A percentile compares a stretch with the other conserved stretches of the same genome.
These are phyloP conservation scores for Ceriagrion tenellum DNA, from an alignment of 2,888 invertebrate species.

Conservation along the genomic window DNA sequence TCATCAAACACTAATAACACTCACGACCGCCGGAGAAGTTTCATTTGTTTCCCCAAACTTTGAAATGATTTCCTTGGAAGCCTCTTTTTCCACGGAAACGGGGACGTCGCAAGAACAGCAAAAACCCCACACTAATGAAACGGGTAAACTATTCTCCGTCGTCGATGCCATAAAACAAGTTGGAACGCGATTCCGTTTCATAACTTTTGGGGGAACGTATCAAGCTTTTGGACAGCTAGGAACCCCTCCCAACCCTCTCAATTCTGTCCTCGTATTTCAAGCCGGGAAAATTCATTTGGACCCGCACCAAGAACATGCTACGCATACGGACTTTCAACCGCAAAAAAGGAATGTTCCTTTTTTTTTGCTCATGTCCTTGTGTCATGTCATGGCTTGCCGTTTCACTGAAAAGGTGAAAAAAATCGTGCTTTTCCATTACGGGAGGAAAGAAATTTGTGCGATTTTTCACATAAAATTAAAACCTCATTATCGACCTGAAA, in stretches of 20 bases:
- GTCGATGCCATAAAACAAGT: not conserved
- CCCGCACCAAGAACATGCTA: not conserved
- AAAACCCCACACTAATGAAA: not conserved
- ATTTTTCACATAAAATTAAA: too few relatives aligned
- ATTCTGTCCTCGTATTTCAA: not conserved
- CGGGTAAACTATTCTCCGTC: not conserved
- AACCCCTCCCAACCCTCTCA: not conserved
- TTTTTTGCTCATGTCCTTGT: too few relatives aligned
- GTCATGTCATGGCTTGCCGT: too few relatives aligned
- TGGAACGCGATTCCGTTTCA: not conserved
- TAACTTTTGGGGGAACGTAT: not conserved
- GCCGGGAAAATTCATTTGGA: not conserved
- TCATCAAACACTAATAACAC: not conserved
- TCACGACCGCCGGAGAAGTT: not conserved
- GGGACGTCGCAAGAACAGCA: not conserved
- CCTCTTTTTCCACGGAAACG: not conserved
- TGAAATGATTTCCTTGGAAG: not conserved
- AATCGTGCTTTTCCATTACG: too few relatives aligned
- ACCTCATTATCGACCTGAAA: too few relatives aligned
- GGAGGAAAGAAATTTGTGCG: too few relatives aligned
- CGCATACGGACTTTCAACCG: not conserved
- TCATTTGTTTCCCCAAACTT: not conserved
- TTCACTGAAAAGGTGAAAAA: too few relatives aligned
- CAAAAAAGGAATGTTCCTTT: not conserved
- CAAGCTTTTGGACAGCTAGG: not conserved